Conservation (phyloP, 2,797 vertebrate genomes). For the Myotis vivesi region DNA sequence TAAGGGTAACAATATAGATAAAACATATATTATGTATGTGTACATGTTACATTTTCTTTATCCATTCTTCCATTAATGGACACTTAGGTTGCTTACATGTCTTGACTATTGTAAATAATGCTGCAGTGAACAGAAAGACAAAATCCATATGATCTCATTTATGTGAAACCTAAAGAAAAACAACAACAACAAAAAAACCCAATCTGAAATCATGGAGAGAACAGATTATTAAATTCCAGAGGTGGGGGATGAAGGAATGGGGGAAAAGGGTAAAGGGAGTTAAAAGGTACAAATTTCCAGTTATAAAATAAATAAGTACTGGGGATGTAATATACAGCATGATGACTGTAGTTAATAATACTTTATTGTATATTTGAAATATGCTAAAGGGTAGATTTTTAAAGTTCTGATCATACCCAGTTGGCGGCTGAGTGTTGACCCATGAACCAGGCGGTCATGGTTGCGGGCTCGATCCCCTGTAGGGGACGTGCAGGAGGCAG, state of each 20-base stretch:
- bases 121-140: background rate
- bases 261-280: background rate
- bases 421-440: too few species aligned
- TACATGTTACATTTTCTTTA: too few species aligned
- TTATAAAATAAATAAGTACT: background rate
- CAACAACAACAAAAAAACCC: background rate
- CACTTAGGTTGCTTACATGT: too few species aligned
- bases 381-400: background rate
- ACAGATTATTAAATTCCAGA: background rate
- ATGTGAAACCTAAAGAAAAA: background rate
- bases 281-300: background rate
- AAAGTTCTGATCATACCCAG: background rate
- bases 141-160: background rate
- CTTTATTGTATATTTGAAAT: background rate
- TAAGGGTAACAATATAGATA: background rate
- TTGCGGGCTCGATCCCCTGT: too few species aligned
- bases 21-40: too few species aligned
- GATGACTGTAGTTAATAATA: background rate
- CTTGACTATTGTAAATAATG: too few species aligned
- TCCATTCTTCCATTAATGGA: too few species aligned
- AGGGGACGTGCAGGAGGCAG: too few species aligned
- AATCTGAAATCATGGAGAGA: background rate
- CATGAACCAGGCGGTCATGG: too few species aligned
- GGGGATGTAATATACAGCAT: background rate
- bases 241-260: background rate